Conservation (phyloP, 2,113 vertebrate genomes). For the Brienomyrus longianalis region DNA sequence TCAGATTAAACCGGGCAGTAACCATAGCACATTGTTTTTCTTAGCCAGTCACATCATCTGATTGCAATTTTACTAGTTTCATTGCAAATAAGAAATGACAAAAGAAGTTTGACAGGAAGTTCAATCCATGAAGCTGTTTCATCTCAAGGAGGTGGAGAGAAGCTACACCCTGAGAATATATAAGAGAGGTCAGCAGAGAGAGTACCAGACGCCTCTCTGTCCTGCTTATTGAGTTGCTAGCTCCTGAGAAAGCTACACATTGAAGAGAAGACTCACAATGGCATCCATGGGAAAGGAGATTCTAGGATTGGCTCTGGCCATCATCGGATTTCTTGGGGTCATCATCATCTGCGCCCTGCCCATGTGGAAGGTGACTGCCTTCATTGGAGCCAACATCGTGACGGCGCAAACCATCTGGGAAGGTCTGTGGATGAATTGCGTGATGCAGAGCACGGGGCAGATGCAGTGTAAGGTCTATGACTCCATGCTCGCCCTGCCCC, state of each 20-base stretch:
- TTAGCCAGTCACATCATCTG: not conserved
- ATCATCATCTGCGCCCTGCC: slow-evolving; percentile 58
- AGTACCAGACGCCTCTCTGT: not conserved
- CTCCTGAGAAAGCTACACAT: too few relatives aligned
- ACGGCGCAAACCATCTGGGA: too few relatives aligned
- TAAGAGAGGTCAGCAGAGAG: not conserved
- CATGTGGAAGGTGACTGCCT: slow-evolving; percentile 61
- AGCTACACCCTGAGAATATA: not conserved
- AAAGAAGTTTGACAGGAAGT: not conserved
- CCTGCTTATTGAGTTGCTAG: not conserved
- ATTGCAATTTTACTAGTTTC: not conserved
- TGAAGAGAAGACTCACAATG: slow-evolving; percentile 37
- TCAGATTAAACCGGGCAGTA: not conserved
- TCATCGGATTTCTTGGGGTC: slow-evolving; percentile 56
- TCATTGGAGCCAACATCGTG: slow-evolving; percentile 58
- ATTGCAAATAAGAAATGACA: not conserved
- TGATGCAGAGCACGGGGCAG: too few relatives aligned
- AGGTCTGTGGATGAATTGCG: too few relatives aligned
- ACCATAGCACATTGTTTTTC: not conserved
- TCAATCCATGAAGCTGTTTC: not conserved
- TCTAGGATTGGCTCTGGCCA: slow-evolving; percentile 41
- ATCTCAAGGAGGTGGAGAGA: not conserved
- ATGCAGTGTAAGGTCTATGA: too few relatives aligned
- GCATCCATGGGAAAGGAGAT: slow-evolving; percentile 60
- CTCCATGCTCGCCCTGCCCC: slow-evolving; percentile 37